Evolutionary conservation across 30 jellyfish, hydroid and myxozoan species (phyloP).

Genomic region (Hydractinia symbiolongicarpus): DNA sequence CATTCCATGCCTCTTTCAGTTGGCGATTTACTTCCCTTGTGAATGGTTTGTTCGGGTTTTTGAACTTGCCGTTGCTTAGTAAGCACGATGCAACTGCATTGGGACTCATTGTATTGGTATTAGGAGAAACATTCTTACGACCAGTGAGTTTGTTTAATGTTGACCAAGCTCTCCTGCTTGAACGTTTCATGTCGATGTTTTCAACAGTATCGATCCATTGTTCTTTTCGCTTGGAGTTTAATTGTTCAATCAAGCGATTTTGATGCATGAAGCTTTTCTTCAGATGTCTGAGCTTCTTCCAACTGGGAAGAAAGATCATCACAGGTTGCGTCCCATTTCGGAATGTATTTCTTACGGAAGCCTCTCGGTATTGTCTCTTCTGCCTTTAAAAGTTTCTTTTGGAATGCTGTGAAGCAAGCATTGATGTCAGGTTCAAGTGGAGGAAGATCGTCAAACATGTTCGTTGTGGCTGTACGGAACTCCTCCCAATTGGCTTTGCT

Average conservation of each 20-base stretch:
- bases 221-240: no score
- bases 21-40: background rate
- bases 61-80: background rate
- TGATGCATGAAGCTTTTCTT: no score
- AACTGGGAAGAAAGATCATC: background rate
- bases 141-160: constrained; percentile 25
- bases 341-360: no score
- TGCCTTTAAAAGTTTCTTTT: constrained; percentile 10
- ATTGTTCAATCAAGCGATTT: no score
- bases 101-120: constrained; percentile 18
- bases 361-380: background rate
- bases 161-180: constrained; percentile 7
- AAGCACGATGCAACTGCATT: constrained; percentile 27
- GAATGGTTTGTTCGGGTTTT: constrained; percentile 1
- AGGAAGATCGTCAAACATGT: constrained; percentile 8
- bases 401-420: background rate
- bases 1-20: no score
- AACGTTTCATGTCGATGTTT: constrained; percentile 8
- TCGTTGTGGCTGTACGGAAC: constrained; percentile 7
- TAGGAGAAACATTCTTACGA: constrained; percentile 1
- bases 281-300: no score
- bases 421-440: no score
- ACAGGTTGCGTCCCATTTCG: background rate
- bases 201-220: constrained; percentile 1
- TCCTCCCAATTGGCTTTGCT: background rate